phyloP scores from a whole-genome alignment of 2,113 vertebrate genomes.

The Chlorodrepanis virens region DNA sequence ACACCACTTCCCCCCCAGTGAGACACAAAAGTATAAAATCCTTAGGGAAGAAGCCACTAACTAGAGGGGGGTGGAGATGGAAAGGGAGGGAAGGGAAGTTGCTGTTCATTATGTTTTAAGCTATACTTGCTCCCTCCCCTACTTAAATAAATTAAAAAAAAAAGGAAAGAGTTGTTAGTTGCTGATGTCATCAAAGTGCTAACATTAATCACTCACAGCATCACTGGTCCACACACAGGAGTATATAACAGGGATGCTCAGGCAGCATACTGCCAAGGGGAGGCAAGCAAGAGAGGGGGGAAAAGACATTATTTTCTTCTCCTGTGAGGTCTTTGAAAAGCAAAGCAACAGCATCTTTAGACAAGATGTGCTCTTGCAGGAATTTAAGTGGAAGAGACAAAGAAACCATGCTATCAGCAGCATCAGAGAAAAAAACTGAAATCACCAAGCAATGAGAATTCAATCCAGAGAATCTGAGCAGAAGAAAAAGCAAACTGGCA shows the following conservation, averaged over 20 bases:
- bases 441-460: conserved; percentile 18
- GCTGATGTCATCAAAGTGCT: conserved; percentile 65
- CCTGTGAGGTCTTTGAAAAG: conserved; percentile 18
- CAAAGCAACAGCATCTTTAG: conserved; percentile 29
- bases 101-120: not conserved
- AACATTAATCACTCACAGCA: conserved; percentile 63
- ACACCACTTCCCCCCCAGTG: not conserved
- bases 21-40: not conserved
- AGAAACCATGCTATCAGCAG: conserved; percentile 26
- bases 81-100: not conserved
- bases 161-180: not conserved
- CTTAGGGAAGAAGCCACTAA: not conserved
- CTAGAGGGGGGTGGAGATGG: not conserved
- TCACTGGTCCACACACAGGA: conserved; percentile 13
- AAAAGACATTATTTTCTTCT: not conserved
- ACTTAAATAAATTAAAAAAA: not conserved
- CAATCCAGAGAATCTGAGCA: not conserved
- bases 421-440: not conserved
- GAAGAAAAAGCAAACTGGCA: conserved; percentile 8
- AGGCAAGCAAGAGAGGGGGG: not conserved
- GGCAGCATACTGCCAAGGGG: not conserved
- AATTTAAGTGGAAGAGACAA: conserved; percentile 54
- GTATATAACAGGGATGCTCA: conserved; percentile 31
- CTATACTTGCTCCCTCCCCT: conserved; percentile 11
- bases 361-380: conserved; percentile 9